Evolutionary conservation across 2,113 vertebrate species (phyloP), one percentile per base, ranked within the genome.

Genomic region (Athene cunicularia): DNA sequence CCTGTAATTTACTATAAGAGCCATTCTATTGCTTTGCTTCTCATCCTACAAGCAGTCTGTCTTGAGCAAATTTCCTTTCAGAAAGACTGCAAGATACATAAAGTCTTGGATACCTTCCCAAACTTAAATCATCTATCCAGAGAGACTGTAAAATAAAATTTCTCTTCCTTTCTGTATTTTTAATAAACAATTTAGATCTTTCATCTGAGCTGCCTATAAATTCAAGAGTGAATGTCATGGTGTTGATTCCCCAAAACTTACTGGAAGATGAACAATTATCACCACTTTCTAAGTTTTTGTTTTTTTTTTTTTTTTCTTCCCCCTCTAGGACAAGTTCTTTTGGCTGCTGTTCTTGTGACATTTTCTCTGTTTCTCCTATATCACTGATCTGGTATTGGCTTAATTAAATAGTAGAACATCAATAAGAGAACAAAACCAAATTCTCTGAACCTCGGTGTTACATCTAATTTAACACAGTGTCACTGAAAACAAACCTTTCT

Each of bases 181-280:
- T 80, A 88, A 94, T 93, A 96, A 96, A 93, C 26, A 86, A 62
- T 76, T 86, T 88, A 77, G 41, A 41, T 47, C 59, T 92, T 93
- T 68, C 37, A 37, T 90, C 47, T 74, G 20, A 85, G 28, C 27
- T 88, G 18, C 26, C 79, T 71, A 47, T 90, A 77, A 92, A 77
- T 88, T 88, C 41, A 52, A 45, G 50, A 83, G 55, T 43, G 52
- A 91, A 88, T 88, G 59, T 83, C 63, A 92, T 56, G 72, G 55
- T 86, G 59, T 80, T 13, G 11, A 76, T 85, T 95, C 28, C 28
- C 15, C 79, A 28, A 86, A 82, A 71, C 67, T 73, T 70, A 43
- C n/a, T 77, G 50, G 67, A 92, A 88, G 67, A 97, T 90, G n/a
- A 94, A 71, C 41, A 80, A 58, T 90, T 90, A 77, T 83, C 35